A percentile compares a stretch with the other conserved stretches of the same genome.
phyloP scores from a whole-genome alignment of 2,113 vertebrate genomes.

The Hirundichthys speculiger region DNA sequence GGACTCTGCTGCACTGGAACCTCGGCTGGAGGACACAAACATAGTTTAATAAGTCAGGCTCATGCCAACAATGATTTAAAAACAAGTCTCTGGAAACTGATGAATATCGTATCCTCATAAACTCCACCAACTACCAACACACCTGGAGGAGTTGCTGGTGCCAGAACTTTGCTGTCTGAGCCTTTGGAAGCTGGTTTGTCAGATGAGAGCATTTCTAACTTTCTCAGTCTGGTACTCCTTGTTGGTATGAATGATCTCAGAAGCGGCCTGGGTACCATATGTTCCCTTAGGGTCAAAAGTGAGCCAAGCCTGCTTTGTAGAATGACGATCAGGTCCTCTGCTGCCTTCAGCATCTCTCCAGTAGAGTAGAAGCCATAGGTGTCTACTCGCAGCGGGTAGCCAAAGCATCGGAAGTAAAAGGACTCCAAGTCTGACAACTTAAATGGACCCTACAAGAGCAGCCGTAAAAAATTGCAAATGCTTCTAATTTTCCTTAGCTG shows the following conservation, averaged over 20 bases:
- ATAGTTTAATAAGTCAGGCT: background rate
- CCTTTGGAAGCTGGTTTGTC: background rate
- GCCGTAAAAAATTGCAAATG: background rate
- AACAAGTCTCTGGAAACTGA: background rate
- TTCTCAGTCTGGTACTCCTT: background rate
- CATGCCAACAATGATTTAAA: background rate
- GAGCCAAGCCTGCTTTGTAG: slow-evolving; percentile 84
- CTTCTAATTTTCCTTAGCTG: background rate
- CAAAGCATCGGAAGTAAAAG: slow-evolving; percentile 82
- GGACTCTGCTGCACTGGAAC: slow-evolving; percentile 10
- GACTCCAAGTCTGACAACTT: slow-evolving; percentile 83
- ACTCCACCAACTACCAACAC: background rate
- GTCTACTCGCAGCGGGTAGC: slow-evolving; percentile 76
- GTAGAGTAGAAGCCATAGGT: slow-evolving; percentile 88
- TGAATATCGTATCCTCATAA: background rate
- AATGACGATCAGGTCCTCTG: slow-evolving; percentile 80
- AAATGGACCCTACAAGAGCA: slow-evolving; percentile 79
- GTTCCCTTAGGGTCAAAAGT: slow-evolving; percentile 79
- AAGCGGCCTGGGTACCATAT: slow-evolving; percentile 8
- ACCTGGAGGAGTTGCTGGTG: slow-evolving; percentile 29
- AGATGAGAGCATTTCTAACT: background rate
- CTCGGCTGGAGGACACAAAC: slow-evolving; percentile 8
- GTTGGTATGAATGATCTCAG: accelerated
- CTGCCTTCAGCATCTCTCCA: slow-evolving; percentile 83
- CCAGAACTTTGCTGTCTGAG: background rate